These are phyloP conservation scores for Amazonetta brasiliensis DNA, from an alignment of 2,797 vertebrate genomes.

Conservation along the genomic window DNA sequence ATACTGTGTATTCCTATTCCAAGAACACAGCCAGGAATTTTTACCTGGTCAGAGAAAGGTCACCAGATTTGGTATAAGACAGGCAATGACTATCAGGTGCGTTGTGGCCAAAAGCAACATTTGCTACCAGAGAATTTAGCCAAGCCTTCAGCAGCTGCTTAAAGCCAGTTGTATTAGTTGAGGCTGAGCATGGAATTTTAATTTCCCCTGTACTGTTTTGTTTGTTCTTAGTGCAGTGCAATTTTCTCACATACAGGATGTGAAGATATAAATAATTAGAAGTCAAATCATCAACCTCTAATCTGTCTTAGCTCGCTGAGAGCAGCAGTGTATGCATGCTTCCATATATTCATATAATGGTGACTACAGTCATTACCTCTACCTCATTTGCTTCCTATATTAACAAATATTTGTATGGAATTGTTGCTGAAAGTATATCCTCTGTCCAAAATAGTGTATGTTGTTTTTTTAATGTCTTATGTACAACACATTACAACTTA, in stretches of 20 bases:
- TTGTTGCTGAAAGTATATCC: neutral
- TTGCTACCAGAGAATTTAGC: neutral
- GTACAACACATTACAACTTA: neutral
- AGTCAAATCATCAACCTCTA: neutral
- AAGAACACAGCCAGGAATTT: neutral
- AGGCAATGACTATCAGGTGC: neutral
- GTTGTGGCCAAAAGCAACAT: neutral
- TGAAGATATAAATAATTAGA: neutral
- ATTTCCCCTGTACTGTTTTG: neutral
- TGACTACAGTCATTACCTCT: neutral
- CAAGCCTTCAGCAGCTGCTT: neutral
- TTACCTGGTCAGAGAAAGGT: neutral
- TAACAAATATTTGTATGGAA: neutral
- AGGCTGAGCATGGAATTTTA: neutral
- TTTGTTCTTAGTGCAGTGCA: neutral
- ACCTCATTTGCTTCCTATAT: neutral
- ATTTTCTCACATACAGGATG: neutral
- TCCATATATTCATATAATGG: neutral
- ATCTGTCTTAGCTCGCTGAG: neutral
- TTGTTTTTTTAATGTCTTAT: neutral
- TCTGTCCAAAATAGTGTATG: neutral
- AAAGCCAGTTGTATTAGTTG: neutral
- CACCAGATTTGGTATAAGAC: neutral
- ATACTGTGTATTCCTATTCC: neutral
- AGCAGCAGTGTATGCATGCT: neutral